Conservation (phyloP, 2,888 invertebrate species). For the Eutolmus rufibarbis region DNA sequence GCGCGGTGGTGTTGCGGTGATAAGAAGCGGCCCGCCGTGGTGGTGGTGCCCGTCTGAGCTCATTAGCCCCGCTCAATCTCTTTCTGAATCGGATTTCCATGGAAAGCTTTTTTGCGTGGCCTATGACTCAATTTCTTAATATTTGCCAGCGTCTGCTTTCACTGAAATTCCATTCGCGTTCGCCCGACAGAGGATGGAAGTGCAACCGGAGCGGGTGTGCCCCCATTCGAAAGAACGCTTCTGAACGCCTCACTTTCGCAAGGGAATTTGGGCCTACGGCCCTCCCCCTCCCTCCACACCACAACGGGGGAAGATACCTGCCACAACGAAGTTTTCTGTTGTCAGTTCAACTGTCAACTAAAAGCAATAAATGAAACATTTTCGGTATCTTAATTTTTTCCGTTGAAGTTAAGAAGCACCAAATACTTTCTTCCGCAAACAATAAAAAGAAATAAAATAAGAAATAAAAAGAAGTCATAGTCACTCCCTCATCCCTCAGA, state of each 20-base stretch:
- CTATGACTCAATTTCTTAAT: slow-evolving; percentile 29
- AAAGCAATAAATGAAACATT: neutral
- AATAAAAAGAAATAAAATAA: neutral
- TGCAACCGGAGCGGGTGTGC: neutral
- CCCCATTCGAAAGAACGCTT: neutral
- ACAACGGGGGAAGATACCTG: neutral
- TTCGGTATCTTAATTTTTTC: neutral
- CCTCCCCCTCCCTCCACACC: too few relatives aligned
- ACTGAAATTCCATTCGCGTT: slow-evolving; percentile 30
- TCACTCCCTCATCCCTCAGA: neutral
- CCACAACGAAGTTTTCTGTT: neutral
- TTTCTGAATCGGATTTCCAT: neutral
- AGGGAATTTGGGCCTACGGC: neutral
- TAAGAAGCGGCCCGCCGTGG: neutral
- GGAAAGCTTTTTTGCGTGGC: slow-evolving; percentile 25
- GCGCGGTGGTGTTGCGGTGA: neutral
- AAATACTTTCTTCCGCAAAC: neutral
- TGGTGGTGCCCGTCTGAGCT: neutral
- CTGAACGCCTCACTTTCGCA: neutral
- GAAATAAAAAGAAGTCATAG: neutral
- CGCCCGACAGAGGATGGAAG: neutral
- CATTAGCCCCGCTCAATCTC: neutral
- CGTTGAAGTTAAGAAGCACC: neutral
- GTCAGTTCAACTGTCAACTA: too few relatives aligned
- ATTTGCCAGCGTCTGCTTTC: slow-evolving; percentile 7